Evolutionary conservation across 2,113 vertebrate genomes (phyloP).

Genomic region (Oophaga pumilio): DNA sequence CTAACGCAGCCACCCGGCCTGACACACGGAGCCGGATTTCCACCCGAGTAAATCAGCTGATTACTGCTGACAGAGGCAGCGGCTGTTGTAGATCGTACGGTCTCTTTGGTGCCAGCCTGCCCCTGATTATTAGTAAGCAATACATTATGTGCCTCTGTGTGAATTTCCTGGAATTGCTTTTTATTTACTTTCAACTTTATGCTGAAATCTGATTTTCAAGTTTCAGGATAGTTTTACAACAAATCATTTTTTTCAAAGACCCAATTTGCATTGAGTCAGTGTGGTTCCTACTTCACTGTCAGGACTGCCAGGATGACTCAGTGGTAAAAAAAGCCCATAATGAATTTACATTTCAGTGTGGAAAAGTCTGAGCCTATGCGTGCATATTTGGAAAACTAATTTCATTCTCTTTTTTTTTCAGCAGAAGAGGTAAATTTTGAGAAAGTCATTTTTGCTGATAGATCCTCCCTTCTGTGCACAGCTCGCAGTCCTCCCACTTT

Average conservation of each 20-base stretch:
- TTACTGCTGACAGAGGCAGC: too few relatives aligned
- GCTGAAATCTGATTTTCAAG: not conserved
- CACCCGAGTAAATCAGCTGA: too few relatives aligned
- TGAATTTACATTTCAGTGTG: not conserved
- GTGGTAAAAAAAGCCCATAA: not conserved
- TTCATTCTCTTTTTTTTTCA: not conserved
- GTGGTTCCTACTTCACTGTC: not conserved
- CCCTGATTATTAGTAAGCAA: not conserved
- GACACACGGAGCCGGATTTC: too few relatives aligned
- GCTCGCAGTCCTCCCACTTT: constrained; percentile 35
- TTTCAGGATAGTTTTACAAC: not conserved
- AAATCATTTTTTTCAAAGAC: not conserved
- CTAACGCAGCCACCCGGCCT: too few relatives aligned
- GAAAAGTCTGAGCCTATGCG: not conserved
- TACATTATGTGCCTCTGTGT: not conserved
- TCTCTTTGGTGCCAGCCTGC: not conserved
- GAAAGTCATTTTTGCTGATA: constrained; percentile 18
- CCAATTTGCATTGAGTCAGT: not conserved
- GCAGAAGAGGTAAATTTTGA: constrained; percentile 12
- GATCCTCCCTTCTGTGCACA: constrained; percentile 49
- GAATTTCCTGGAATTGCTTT: not conserved
- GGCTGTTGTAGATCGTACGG: too few relatives aligned
- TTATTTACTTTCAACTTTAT: not conserved
- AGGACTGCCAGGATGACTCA: not conserved
- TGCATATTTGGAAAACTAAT: not conserved